Percentiles rank a stretch among this genome's conserved stretches.
phyloP scores from a whole-genome alignment of 2,888 invertebrate species.

The Tenodera sinensis region DNA sequence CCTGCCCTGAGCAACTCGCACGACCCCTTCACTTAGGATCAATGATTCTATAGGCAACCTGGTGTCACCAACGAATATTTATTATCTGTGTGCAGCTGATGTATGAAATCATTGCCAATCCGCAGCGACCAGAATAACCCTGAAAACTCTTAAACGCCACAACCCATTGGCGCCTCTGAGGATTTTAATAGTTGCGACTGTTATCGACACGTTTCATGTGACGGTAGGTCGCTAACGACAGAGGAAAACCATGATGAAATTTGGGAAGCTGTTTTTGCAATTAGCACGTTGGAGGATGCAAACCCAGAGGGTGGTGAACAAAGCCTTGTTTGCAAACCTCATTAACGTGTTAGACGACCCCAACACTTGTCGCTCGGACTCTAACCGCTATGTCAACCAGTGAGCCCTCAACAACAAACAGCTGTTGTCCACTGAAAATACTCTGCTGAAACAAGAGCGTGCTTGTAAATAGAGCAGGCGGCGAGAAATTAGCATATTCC shows the following conservation, averaged over 20 bases:
- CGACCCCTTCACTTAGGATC: too few relatives aligned
- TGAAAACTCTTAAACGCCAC: too few relatives aligned
- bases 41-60: too few relatives aligned
- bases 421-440: background rate
- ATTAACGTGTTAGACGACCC: background rate
- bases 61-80: too few relatives aligned
- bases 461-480: too few relatives aligned
- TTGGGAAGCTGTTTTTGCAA: background rate
- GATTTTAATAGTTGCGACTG: background rate
- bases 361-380: background rate
- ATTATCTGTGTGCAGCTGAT: too few relatives aligned
- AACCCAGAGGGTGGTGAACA: background rate
- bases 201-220: background rate
- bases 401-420: background rate
- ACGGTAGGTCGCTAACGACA: background rate
- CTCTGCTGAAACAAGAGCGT: background rate
- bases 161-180: too few relatives aligned
- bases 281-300: background rate
- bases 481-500: too few relatives aligned
- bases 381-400: background rate
- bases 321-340: background rate
- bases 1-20: too few relatives aligned
- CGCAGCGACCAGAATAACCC: too few relatives aligned
- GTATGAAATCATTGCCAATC: too few relatives aligned
- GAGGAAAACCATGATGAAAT: background rate